Percentiles rank a stretch among this genome's conserved stretches.
phyloP scores from a whole-genome alignment of 2,797 vertebrate species.

The Yasuhikotakia modesta region DNA sequence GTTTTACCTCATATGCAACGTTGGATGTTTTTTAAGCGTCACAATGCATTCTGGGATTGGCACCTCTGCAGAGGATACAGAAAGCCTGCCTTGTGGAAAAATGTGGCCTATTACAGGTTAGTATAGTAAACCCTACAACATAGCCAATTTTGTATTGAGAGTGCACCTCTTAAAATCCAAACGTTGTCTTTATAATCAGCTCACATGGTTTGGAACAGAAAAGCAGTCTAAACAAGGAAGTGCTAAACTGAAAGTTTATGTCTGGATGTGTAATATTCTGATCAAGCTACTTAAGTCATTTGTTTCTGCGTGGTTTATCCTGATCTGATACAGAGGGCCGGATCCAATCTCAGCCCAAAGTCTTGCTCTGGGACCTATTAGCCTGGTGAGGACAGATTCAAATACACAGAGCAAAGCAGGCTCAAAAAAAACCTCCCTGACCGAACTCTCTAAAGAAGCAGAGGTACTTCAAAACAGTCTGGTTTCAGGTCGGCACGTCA shows the following conservation, averaged over 20 bases:
- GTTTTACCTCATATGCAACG: too few relatives aligned
- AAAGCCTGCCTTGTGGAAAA: too few relatives aligned
- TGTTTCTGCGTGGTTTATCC: constrained; percentile 21
- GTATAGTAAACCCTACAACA: too few relatives aligned
- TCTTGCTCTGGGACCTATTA: constrained; percentile 21
- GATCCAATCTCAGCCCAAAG: constrained; percentile 30
- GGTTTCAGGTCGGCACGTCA: constrained; percentile 3
- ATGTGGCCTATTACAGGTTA: too few relatives aligned
- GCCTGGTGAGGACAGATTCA: constrained; percentile 24
- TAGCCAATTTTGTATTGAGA: too few relatives aligned
- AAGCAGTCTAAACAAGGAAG: constrained; percentile 26
- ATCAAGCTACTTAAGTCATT: constrained; percentile 33
- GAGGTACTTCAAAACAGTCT: constrained; percentile 12
- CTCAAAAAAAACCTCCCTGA: constrained; percentile 11
- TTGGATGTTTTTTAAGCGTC: too few relatives aligned
- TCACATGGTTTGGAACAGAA: neutral
- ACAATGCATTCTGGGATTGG: too few relatives aligned
- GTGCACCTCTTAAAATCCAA: too few relatives aligned
- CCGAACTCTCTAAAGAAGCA: constrained; percentile 33
- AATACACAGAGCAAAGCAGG: neutral
- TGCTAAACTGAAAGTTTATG: neutral
- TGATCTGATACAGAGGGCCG: constrained; percentile 19
- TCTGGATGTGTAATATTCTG: constrained; percentile 11
- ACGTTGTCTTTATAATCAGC: neutral
- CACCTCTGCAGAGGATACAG: too few relatives aligned